Percentiles rank a stretch among this genome's conserved stretches.
These are phyloP conservation scores for Calliphora vomitoria DNA, from an alignment of 2,888 invertebrate genomes.

Conservation along the genomic window DNA sequence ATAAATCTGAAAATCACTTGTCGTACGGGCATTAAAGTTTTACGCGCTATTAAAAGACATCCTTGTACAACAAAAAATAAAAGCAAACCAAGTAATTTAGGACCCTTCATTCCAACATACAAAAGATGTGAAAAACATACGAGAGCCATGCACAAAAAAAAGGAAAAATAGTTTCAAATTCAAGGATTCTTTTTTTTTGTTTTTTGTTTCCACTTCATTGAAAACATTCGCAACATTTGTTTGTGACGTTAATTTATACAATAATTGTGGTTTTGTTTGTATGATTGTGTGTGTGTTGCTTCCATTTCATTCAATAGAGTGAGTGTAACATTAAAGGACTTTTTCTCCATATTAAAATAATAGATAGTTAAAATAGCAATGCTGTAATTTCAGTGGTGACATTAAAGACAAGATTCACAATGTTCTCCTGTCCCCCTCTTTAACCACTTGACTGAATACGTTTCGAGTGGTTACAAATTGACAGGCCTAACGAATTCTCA, in stretches of 20 bases:
- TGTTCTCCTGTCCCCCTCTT: conserved; percentile 4
- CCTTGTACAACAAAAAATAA: not conserved
- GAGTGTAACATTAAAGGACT: conserved; percentile 25
- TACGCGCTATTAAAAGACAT: conserved; percentile 80
- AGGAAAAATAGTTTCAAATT: conserved; percentile 59
- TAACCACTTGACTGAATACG: conserved; percentile 52
- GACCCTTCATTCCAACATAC: conserved; percentile 37
- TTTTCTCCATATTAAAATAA: conserved; percentile 47
- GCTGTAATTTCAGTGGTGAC: conserved; percentile 38
- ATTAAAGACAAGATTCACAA: conserved; percentile 12
- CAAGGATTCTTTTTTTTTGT: conserved; percentile 70
- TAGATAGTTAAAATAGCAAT: conserved; percentile 44
- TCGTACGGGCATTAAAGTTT: conserved; percentile 80
- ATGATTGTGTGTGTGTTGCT: conserved; percentile 32
- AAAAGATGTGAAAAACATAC: conserved; percentile 45
- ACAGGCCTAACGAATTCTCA: conserved; percentile 75
- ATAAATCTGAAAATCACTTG: conserved; percentile 83
- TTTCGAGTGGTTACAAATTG: conserved; percentile 70
- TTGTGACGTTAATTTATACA: conserved; percentile 85
- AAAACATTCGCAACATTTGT: conserved; percentile 85
- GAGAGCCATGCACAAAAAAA: conserved; percentile 56
- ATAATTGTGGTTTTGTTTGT: conserved; percentile 80
- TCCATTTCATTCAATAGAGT: not conserved
- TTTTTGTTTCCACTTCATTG: conserved; percentile 84
- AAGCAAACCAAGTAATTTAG: conserved; percentile 56